Percentiles rank a stretch among this genome's conserved stretches.
Evolutionary conservation across 2,888 invertebrate genomes (phyloP).

Genomic region (Conomelus anceps): DNA sequence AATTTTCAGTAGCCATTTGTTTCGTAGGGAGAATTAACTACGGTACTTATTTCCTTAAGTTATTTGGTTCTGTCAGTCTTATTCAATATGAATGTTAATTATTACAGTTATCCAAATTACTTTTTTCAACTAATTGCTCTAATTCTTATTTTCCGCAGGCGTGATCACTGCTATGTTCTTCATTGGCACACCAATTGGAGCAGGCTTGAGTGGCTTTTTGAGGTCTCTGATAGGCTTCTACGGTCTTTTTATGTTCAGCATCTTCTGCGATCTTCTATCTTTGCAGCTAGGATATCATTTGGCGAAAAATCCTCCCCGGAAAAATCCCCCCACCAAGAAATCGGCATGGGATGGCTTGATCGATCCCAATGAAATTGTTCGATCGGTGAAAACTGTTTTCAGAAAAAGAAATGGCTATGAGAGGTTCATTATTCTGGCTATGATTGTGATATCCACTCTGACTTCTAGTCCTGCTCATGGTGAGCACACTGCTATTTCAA

Average conservation of each 20-base stretch:
- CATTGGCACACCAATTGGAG: conserved; percentile 26
- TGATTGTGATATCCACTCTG: conserved; percentile 5
- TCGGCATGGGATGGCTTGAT: conserved; percentile 8
- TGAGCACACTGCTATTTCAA: no score
- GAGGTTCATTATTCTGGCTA: conserved; percentile 5
- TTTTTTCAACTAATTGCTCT: neutral
- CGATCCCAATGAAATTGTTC: conserved; percentile 4
- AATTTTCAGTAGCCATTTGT: no score
- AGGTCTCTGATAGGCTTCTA: conserved; percentile 26
- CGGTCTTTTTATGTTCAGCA: conserved; percentile 25
- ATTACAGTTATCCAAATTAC: no score
- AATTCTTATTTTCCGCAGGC: neutral
- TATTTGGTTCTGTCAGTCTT: no score
- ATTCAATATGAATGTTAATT: no score
- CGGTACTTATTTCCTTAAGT: no score
- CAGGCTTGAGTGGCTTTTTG: conserved; percentile 24
- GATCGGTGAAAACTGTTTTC: conserved; percentile 3
- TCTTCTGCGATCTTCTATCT: neutral
- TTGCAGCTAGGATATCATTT: neutral
- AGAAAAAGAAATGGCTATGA: conserved; percentile 8
- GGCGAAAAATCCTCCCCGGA: neutral
- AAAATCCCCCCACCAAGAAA: neutral
- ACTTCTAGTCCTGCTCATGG: conserved; percentile 8
- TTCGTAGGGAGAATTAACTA: no score
- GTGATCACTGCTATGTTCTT: conserved; percentile 11